Percentiles rank a stretch among this genome's conserved stretches.
Evolutionary conservation across 2,888 invertebrate species (phyloP).

Genomic region (Coleophora flavipennella): DNA sequence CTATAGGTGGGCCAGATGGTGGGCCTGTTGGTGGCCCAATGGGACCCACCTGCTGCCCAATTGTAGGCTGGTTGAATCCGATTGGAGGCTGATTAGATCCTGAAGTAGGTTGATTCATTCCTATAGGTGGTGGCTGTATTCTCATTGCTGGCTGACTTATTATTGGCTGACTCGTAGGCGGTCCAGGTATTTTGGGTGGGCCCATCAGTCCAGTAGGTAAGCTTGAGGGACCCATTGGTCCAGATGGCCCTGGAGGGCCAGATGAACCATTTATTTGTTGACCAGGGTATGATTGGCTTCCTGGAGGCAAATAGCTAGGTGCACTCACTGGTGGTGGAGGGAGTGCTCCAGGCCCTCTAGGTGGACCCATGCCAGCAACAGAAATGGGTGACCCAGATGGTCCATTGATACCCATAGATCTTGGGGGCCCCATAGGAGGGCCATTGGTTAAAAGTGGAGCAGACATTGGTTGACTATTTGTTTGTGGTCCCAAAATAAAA

Average conservation of each 20-base stretch:
- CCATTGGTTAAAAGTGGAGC: conserved; percentile 8
- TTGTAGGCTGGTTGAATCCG: conserved; percentile 5
- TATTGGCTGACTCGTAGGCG: background rate
- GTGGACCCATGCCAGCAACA: conserved; percentile 7
- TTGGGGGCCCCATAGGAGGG: background rate
- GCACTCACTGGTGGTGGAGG: background rate
- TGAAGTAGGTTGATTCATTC: background rate
- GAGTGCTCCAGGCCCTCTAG: conserved; percentile 13
- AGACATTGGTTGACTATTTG: conserved; percentile 5
- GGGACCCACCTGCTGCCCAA: background rate
- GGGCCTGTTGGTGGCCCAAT: conserved; percentile 14
- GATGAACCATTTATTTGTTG: conserved; percentile 30
- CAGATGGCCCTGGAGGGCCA: conserved; percentile 19
- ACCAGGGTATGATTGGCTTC: conserved; percentile 22
- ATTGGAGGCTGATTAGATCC: conserved; percentile 11
- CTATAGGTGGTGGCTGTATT: no score
- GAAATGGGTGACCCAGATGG: conserved; percentile 9
- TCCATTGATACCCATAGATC: conserved; percentile 8
- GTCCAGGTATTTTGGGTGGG: background rate
- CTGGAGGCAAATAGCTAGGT: background rate
- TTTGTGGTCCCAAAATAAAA: conserved; percentile 8
- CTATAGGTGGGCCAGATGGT: conserved; percentile 17
- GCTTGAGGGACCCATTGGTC: conserved; percentile 15
- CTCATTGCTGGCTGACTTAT: no score
- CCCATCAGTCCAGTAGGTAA: conserved; percentile 7